Evolutionary conservation across 2,797 vertebrate genomes (phyloP), one percentile per base, ranked within the genome.

Genomic region (Hippopotamyrus pictus): DNA sequence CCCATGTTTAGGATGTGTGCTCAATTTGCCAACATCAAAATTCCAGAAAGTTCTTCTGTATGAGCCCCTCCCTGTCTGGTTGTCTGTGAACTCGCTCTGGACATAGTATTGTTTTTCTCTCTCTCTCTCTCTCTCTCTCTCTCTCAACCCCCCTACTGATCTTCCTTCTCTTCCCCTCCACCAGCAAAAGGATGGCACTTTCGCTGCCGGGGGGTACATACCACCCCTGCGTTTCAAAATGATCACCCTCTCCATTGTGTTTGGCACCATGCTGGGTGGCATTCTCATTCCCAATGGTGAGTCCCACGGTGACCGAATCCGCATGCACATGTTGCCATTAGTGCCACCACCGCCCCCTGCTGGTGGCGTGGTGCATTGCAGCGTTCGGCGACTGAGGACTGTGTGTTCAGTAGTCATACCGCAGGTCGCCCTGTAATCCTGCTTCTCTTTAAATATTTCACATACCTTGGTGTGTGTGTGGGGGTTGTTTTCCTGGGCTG

Each of bases 221-320:
- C 98, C 99, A 12, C 98, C 98, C 0, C 95, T 99, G 59, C 97
- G 98, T n/a, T 99, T 99, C 94, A 99, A 99, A 93, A 96, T 95
- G 91, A 97, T 99, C 93, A 99, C 99, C 0, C 92, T 99, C 89
- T 95, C 95, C 7, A 97, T 99, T 2, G 99, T 99, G 88, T 99
- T 99, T 83, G 98, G 98, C 92, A 99, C 99, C 93, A 99, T 99
- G 99, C 92, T 98, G 0, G 97, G 97, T 73, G 98, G 98, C 91
- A 98, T 99, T 94, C 96, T 99, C 93, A 99, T 99, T 92, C 99
- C 99, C 0, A 99, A 99, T 0, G 99, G 99, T 99, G 91, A 96
- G 95, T 90, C 88, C 44, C 33, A 29, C 9, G 62, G 62, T 12
- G 8, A 65, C 2, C 8, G 8, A 12, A 29, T 25, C 62, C 0